A percentile compares a stretch with the other conserved stretches of the same genome.
These are phyloP conservation scores for Patiria pectinifera DNA, from an alignment of 53 echinoderm and acorn worm genomes.

Conservation along the genomic window DNA sequence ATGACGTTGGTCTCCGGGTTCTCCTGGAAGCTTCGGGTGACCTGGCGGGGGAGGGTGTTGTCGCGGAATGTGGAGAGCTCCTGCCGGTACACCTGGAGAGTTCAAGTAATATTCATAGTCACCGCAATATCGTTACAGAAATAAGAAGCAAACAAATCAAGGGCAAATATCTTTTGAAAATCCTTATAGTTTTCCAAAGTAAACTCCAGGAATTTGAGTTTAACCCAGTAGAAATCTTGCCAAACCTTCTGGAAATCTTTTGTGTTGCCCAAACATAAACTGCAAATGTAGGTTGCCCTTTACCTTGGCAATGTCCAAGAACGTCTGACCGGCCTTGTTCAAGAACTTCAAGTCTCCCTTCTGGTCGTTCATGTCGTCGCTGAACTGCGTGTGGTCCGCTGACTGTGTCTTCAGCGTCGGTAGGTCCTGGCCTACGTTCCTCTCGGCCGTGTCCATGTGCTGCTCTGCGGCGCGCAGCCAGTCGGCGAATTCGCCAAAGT, in stretches of 20 bases:
- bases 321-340: conserved; percentile 81
- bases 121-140: no score
- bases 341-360: conserved; percentile 93
- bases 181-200: neutral
- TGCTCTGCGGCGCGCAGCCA: conserved; percentile 82
- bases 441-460: conserved; percentile 71
- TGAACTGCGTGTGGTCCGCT: conserved; percentile 73
- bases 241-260: no score
- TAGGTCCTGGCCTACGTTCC: conserved; percentile 82
- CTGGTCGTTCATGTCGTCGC: conserved; percentile 92
- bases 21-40: conserved; percentile 82
- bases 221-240: no score
- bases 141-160: no score
- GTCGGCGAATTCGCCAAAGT: conserved; percentile 79
- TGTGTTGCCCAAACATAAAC: no score
- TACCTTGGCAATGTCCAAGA: conserved; percentile 89
- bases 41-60: conserved; percentile 85
- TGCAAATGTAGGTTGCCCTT: neutral
- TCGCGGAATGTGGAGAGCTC: conserved; percentile 88
- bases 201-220: no score
- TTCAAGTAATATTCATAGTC: no score
- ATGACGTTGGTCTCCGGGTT: conserved; percentile 75
- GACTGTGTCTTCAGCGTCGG: conserved; percentile 71
- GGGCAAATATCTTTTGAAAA: neutral
- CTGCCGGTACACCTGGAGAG: conserved; percentile 79